Percentiles rank a stretch among this genome's conserved stretches.
These are phyloP conservation scores for Dysidea cf. avara DNA, from an alignment of 37 sponge, comb jelly and placozoan genomes.

Conservation along the genomic window DNA sequence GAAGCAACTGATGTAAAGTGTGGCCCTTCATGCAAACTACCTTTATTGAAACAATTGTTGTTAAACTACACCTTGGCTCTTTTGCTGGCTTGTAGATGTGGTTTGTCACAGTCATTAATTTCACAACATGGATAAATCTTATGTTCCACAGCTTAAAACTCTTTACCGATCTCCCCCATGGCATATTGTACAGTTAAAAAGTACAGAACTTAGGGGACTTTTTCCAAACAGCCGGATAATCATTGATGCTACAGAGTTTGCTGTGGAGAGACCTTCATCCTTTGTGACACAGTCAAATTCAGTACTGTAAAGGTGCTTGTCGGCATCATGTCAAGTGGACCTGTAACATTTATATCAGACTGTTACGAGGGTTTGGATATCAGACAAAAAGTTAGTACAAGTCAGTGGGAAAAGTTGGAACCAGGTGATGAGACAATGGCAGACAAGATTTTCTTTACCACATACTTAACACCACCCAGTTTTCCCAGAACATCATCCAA, in stretches of 20 bases:
- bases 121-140: constrained; percentile 35
- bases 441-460: constrained; percentile 7
- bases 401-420: neutral
- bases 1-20: neutral
- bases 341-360: constrained; percentile 1
- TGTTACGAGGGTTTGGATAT: no score
- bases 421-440: constrained; percentile 8
- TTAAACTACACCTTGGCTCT: constrained; percentile 1
- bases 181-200: neutral
- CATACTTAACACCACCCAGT: no score
- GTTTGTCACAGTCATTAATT: neutral
- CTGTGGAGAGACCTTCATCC: constrained; percentile 36
- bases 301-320: constrained; percentile 40
- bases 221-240: constrained; percentile 21
- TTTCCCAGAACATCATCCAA: no score
- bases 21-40: constrained; percentile 7
- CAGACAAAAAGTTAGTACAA: neutral
- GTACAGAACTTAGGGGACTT: constrained; percentile 2
- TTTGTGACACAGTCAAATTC: constrained; percentile 21
- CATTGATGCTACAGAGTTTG: constrained; percentile 32
- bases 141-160: constrained; percentile 19
- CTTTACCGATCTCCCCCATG: constrained; percentile 1
- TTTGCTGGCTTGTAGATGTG: constrained; percentile 10
- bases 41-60: constrained; percentile 17
- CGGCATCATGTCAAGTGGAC: constrained; percentile 20